A percentile compares a stretch with the other conserved stretches of the same genome.
These are phyloP conservation scores for Athalia rosae DNA, from an alignment of 2,888 invertebrate species.

Conservation along the genomic window DNA sequence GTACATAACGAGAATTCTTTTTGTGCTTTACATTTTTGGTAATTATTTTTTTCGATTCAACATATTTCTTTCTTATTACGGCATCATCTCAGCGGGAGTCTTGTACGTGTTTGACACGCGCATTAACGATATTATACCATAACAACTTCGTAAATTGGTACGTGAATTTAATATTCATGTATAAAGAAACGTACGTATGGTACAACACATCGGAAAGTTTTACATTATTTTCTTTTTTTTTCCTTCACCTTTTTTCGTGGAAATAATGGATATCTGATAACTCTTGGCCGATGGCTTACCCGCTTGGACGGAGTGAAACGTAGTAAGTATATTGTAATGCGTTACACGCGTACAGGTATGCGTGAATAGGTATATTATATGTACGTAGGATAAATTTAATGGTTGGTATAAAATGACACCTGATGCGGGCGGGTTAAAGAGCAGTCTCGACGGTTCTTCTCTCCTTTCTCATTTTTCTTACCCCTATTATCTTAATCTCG, in stretches of 20 bases:
- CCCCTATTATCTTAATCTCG: too few relatives aligned
- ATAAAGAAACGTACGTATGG: too few relatives aligned
- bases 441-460: conserved; percentile 4
- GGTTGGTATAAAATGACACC: conserved; percentile 42
- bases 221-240: conserved; percentile 22
- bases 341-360: too few relatives aligned
- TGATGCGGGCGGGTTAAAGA: conserved; percentile 46
- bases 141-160: conserved; percentile 29
- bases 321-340: not conserved
- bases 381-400: conserved; percentile 39
- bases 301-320: conserved; percentile 16
- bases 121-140: conserved; percentile 25
- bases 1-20: not conserved
- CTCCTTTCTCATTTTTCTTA: not conserved
- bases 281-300: conserved; percentile 33
- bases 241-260: conserved; percentile 6
- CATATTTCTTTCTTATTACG: not conserved
- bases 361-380: not conserved
- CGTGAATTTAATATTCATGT: not conserved
- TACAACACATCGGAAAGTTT: not conserved
- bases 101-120: conserved; percentile 34
- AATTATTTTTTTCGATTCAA: not conserved
- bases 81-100: conserved; percentile 24
- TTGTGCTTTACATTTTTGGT: not conserved
- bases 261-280: conserved; percentile 38